Base-by-base conservation (phyloP, 1,140 invertebrate genomes). In the Orussus abietinus region DNA sequence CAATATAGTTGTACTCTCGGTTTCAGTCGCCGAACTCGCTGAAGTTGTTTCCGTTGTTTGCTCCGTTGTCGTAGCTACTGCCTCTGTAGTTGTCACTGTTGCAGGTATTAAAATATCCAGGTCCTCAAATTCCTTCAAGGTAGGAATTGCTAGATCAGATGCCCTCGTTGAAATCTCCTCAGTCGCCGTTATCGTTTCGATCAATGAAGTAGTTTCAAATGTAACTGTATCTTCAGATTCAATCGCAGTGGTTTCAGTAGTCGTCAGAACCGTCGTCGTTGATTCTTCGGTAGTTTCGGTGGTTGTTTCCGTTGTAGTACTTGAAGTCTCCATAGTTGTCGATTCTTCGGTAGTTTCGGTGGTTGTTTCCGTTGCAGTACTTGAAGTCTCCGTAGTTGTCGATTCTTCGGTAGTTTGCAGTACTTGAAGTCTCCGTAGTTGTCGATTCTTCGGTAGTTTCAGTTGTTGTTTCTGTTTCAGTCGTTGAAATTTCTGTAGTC, bases 221-320 rank as follows among this genome's bases (percentile, higher is more conserved):
- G 2, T 3, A 28, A 32, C 13, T 13, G 31, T n/a, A 14, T 10
- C 7, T 3, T 13, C 31, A 10, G 31, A 10, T 13, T 32, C 31
- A 10, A 17, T n/a, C 17, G 31, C 15, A 28, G 4, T 15, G 28
- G 9, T 15, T 29, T 25, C 28, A 18, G 42, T 33, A 3, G 28
- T 38, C 34, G 19, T 38, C 11, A 31, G 12, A 20, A 29, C 15
- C 15, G 34, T 37, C 10, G 30, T 19, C 17, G 34, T 38, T 12
- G 7, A 10, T n/a, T 1, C 5, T 14, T 28, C 5, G 4, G 32
- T 15, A 35, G 10, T 42, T 21, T 25, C 12, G 30, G 28, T 19
- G 5, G 29, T 31, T 19, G n/a, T 19, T 3, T 12, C 19, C 12
- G 38, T 17, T 5, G 21, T 10, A 17, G 5, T 35, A 7, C 6